A percentile compares a stretch with the other conserved stretches of the same genome.
Evolutionary conservation across 92 coral and sea anemone species (phyloP).

Genomic region (Paragorgia papillata): DNA sequence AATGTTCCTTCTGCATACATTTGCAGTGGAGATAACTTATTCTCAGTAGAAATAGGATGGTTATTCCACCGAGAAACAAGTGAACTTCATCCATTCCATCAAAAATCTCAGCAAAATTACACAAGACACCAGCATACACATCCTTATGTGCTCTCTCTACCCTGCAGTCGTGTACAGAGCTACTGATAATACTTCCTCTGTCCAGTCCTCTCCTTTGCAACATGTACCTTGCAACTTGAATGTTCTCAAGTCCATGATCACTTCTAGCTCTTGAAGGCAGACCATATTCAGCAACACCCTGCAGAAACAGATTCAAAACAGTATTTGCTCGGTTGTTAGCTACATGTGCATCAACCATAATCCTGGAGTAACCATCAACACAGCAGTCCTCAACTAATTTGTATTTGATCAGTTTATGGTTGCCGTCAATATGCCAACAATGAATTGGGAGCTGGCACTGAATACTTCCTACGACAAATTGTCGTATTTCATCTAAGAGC

Average conservation of each 20-base stretch:
- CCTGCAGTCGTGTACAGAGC: constrained; percentile 66
- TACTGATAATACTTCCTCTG: constrained; percentile 71
- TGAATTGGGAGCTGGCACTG: constrained; percentile 53
- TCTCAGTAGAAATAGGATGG: constrained; percentile 58
- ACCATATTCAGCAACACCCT: no score
- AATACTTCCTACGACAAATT: constrained; percentile 57
- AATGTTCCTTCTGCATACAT: no score
- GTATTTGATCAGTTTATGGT: constrained; percentile 62
- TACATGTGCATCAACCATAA: constrained; percentile 60
- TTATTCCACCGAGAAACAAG: constrained; percentile 47
- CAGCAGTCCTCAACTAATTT: constrained; percentile 54
- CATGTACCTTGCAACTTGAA: constrained; percentile 60
- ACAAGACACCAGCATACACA: constrained; percentile 59
- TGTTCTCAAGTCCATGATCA: constrained; percentile 56
- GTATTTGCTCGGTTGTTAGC: no score
- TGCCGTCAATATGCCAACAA: constrained; percentile 60
- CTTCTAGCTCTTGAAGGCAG: no score
- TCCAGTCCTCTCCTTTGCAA: constrained; percentile 44
- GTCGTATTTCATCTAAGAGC: constrained; percentile 60
- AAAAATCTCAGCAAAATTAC: constrained; percentile 40
- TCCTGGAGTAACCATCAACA: constrained; percentile 64
- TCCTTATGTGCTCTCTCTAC: constrained; percentile 65
- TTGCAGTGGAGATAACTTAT: constrained; percentile 52
- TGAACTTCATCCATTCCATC: constrained; percentile 36
- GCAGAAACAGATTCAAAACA: no score